Base-by-base conservation (phyloP, 1,140 invertebrate species). In the Heliconius melpomene region DNA sequence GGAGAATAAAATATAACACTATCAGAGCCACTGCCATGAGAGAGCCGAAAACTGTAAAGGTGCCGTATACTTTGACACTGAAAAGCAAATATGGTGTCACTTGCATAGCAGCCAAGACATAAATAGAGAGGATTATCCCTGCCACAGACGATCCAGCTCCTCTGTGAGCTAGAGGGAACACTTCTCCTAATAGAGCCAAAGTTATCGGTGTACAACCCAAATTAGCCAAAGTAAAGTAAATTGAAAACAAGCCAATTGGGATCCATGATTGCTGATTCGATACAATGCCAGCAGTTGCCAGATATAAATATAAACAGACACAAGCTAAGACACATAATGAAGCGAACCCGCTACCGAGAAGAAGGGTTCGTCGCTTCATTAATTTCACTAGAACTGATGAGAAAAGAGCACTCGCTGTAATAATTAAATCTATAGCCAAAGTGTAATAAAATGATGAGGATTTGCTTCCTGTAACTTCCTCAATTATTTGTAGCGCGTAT, bases 191-290 rank as follows among this genome's bases (percentile, higher is more conserved):
- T 20, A 93, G 82, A 3, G 89, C 87, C n/a, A 90, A 66, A 11
- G 90, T 89, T 79, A 93, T 90, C 0, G 90, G 88, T 46, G 90
- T 90, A 82, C 89, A 91, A 8, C 92, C 91, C 18, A 92, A 88
- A 77, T 92, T 92, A 2, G 85, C 86, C 6, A 90, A 75, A 26
- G 92, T 84, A 52, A 93, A 91, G 78, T 89, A 93, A 7, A 87
- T 8, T 5, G 85, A 84, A 40, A 93, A 90, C 70, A 92, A 76
- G 0, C 40, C 16, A 26, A 91, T 78, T 8, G 92, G 88, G 52
- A 92, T 80, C 85, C 85, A 89, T 7, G 85, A 73, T n/a, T 77
- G 81, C 8, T 87, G 80, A 18, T 85, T 85, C 6, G 89, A 84
- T 20, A 92, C 84, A 0, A 90, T 29, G 11, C 80, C 82, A 38